These are phyloP conservation scores for Melospiza melodia DNA, from an alignment of 2,113 vertebrate genomes.

Conservation along the genomic window DNA sequence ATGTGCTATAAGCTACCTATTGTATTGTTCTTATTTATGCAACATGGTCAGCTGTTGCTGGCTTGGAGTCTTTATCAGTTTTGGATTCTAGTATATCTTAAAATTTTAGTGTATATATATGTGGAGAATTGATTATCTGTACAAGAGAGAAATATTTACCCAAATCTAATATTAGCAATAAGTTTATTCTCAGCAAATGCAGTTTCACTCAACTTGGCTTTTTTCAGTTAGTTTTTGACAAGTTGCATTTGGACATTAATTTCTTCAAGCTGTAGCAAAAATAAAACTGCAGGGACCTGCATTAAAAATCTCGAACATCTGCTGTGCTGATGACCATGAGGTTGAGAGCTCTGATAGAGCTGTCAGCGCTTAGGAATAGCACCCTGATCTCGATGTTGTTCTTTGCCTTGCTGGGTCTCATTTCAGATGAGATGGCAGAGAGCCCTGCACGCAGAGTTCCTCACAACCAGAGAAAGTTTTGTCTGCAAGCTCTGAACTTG, in stretches of 20 bases:
- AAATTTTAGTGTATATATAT: too few relatives aligned
- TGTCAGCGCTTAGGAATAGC: background rate
- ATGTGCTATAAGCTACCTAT: background rate
- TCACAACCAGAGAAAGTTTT: background rate
- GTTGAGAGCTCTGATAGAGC: background rate
- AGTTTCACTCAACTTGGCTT: background rate
- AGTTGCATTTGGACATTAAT: background rate
- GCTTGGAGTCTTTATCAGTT: background rate
- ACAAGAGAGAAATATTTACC: background rate
- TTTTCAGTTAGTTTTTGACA: background rate
- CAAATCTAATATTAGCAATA: background rate
- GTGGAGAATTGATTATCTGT: background rate
- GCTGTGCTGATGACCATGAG: background rate
- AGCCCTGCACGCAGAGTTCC: background rate
- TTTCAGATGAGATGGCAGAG: background rate
- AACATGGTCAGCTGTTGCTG: background rate
- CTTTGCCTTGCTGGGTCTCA: background rate
- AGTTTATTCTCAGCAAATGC: background rate
- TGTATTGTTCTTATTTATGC: background rate
- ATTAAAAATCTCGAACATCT: conserved; percentile 24
- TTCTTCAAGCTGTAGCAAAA: background rate
- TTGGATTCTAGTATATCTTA: background rate
- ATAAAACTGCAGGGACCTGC: background rate
- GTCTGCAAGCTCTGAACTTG: background rate
- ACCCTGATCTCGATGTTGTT: background rate